Conservation (phyloP, 2,888 invertebrate species). For the Pandemis heparana region DNA sequence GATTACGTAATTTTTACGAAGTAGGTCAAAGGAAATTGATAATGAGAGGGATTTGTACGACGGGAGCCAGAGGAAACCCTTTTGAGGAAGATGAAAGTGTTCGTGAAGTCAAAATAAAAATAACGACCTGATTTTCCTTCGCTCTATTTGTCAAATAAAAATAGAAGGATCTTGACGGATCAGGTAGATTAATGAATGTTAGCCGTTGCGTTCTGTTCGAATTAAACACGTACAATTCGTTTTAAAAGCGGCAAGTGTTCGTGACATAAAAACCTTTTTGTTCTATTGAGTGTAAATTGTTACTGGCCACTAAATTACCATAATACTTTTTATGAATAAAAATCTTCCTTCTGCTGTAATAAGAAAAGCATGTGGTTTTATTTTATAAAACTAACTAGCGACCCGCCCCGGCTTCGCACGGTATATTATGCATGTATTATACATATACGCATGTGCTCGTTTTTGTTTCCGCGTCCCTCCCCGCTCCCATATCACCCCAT, state of each 20-base stretch:
- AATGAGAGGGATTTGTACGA: constrained; percentile 29
- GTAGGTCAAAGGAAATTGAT: constrained; percentile 32
- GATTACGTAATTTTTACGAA: constrained; percentile 38
- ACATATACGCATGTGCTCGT: too few species aligned
- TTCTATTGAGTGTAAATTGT: too few species aligned
- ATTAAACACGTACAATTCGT: background rate
- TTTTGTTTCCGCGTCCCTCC: too few species aligned
- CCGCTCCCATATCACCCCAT: too few species aligned
- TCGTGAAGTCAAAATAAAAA: constrained; percentile 38
- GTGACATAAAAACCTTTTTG: too few species aligned
- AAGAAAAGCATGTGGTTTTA: too few species aligned
- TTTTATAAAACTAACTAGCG: too few species aligned
- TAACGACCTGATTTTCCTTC: constrained; percentile 25
- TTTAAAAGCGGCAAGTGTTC: background rate
- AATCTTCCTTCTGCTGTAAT: too few species aligned
- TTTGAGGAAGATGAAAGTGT: constrained; percentile 36
- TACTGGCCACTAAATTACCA: too few species aligned
- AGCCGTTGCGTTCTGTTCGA: background rate
- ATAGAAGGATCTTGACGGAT: constrained; percentile 17
- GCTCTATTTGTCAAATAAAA: constrained; percentile 23
- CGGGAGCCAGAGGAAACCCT: constrained; percentile 15
- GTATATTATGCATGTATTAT: too few species aligned
- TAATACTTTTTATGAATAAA: too few species aligned
- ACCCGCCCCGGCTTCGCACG: too few species aligned
- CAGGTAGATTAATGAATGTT: background rate